phyloP scores from a whole-genome alignment of 1,140 invertebrate genomes.

The Atopsyche davidsoni region DNA sequence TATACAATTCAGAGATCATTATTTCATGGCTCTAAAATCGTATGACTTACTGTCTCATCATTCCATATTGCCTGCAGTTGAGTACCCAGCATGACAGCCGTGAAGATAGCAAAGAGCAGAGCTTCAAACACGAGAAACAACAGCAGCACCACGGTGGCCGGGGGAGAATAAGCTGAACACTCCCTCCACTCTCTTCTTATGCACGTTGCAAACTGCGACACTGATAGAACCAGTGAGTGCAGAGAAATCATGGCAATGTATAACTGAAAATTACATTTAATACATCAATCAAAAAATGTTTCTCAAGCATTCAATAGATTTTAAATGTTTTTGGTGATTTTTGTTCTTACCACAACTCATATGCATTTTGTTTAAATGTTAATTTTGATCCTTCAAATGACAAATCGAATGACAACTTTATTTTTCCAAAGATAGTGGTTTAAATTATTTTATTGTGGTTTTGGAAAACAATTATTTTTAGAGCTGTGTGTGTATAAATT shows the following conservation, averaged over 20 bases:
- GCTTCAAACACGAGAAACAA: constrained; percentile 96
- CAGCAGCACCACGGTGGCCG: constrained; percentile 90
- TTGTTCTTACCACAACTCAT: no score
- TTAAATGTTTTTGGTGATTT: no score
- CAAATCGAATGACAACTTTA: no score
- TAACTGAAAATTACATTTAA: constrained; percentile 81
- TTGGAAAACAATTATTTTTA: no score
- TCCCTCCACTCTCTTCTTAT: constrained; percentile 92
- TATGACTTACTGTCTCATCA: constrained; percentile 84
- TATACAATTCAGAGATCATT: no score
- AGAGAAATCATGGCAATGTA: constrained; percentile 95
- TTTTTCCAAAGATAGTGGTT: no score
- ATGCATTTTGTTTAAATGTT: no score
- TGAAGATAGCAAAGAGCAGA: constrained; percentile 96
- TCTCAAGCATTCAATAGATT: no score
- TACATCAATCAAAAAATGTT: no score
- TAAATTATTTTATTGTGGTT: no score
- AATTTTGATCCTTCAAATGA: no score
- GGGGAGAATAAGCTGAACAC: constrained; percentile 88
- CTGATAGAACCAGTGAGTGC: constrained; percentile 86
- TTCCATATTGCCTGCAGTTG: constrained; percentile 98
- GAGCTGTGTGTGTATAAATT: not conserved
- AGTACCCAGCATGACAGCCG: constrained; percentile 94
- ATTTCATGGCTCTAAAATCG: not conserved
- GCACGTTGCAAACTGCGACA: constrained; percentile 92